Percentiles rank a stretch among this genome's conserved stretches.
Conservation (phyloP, 1,140 invertebrate genomes). For the silkworm (Bombyx mori) region DNA sequence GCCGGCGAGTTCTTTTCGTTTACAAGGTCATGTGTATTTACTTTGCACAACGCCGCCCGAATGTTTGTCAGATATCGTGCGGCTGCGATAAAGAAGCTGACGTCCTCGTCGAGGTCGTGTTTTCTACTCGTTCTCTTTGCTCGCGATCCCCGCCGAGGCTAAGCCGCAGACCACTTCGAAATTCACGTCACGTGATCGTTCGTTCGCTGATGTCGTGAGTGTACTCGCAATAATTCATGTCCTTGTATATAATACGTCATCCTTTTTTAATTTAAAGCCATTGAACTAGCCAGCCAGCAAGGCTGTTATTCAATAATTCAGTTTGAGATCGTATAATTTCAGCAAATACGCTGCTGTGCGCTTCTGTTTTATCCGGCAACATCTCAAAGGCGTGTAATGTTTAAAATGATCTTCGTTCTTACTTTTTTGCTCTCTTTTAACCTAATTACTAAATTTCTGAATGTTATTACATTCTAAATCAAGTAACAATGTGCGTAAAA, state of each 20-base stretch:
- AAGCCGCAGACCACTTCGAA: constrained; percentile 8
- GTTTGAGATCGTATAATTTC: too few species aligned
- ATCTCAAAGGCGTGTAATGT: too few species aligned
- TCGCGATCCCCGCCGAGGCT: not conserved
- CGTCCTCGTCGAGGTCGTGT: constrained; percentile 26
- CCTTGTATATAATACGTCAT: constrained; percentile 12
- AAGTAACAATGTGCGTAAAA: too few species aligned
- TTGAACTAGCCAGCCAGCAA: constrained; percentile 2
- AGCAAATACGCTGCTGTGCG: too few species aligned
- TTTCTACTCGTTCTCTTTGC: constrained; percentile 4
- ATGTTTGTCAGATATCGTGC: constrained; percentile 42
- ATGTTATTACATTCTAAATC: too few species aligned
- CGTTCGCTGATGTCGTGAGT: constrained; percentile 11
- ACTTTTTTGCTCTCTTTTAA: too few species aligned
- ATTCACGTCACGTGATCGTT: constrained; percentile 18
- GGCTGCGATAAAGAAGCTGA: constrained; percentile 38
- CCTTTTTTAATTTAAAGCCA: not conserved
- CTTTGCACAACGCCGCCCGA: constrained; percentile 40
- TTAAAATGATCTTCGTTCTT: too few species aligned
- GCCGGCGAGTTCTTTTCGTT: constrained; percentile 29
- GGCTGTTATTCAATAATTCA: not conserved
- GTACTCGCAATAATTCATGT: constrained; percentile 11
- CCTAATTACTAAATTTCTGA: too few species aligned
- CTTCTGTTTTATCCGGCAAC: not conserved
- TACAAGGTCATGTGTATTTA: constrained; percentile 59